Percentiles rank a stretch among this genome's conserved stretches.
Evolutionary conservation across 2,888 invertebrate genomes (phyloP).

Genomic region (Rhagonycha fulva): DNA sequence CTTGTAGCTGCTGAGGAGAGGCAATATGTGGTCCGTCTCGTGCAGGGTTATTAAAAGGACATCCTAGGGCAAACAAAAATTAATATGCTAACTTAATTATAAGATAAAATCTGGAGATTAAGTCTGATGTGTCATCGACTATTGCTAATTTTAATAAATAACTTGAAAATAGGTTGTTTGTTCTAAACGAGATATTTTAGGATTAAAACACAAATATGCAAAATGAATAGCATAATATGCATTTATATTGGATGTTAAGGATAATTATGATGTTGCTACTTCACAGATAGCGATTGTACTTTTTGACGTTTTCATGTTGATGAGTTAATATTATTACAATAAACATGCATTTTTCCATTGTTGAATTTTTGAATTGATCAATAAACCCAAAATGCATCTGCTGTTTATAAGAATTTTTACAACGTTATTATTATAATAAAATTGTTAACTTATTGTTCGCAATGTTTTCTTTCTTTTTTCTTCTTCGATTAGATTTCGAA

Average conservation of each 20-base stretch:
- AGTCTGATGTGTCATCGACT: not conserved
- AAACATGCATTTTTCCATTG: slow-evolving; percentile 1
- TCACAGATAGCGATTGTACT: not conserved
- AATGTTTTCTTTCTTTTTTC: not conserved
- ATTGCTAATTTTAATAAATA: not conserved
- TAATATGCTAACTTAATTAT: slow-evolving; percentile 7
- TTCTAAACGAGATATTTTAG: not conserved
- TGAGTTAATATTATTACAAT: slow-evolving; percentile 18
- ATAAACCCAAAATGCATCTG: slow-evolving; percentile 11
- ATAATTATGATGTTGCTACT: slow-evolving; percentile 3
- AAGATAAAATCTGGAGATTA: slow-evolving; percentile 9
- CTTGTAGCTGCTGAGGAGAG: slow-evolving; percentile 1
- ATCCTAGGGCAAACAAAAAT: slow-evolving; percentile 1
- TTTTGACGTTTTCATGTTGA: slow-evolving; percentile 6
- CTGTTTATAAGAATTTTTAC: slow-evolving; percentile 1
- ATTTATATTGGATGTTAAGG: slow-evolving; percentile 6
- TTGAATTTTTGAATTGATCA: slow-evolving; percentile 10
- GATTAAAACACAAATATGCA: slow-evolving; percentile 5
- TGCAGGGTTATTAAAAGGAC: slow-evolving; percentile 11
- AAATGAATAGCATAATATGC: slow-evolving; percentile 12
- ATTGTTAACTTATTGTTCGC: not conserved
- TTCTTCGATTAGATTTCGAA: not conserved
- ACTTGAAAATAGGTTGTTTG: not conserved
- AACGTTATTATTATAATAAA: not conserved
- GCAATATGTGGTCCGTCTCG: slow-evolving; percentile 13